Percentiles rank a stretch among this genome's conserved stretches.
Conservation (phyloP, 2,113 vertebrate genomes). For the Notiomystis cincta region DNA sequence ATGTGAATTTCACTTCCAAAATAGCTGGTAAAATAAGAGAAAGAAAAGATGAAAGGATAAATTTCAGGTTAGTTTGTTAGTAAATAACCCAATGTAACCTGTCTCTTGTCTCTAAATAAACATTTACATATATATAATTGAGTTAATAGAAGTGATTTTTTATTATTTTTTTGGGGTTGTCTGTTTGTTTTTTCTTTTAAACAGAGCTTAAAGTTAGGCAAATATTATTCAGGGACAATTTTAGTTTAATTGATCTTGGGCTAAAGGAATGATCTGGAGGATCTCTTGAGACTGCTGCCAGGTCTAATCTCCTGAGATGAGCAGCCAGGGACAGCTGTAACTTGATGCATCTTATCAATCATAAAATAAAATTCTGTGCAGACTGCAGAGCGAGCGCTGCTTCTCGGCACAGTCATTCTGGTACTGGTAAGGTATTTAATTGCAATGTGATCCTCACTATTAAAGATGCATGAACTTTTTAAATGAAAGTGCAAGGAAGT, state of each 20-base stretch:
- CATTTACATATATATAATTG: neutral
- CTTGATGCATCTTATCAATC: neutral
- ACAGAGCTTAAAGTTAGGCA: neutral
- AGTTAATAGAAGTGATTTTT: neutral
- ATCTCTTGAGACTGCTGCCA: neutral
- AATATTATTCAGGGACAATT: neutral
- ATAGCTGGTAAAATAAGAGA: neutral
- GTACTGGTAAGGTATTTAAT: neutral
- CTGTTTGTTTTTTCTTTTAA: neutral
- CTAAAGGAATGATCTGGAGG: neutral
- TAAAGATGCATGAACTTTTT: neutral
- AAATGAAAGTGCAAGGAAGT: neutral
- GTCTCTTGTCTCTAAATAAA: neutral
- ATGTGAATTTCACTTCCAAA: neutral
- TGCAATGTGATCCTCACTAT: neutral
- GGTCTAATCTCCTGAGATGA: neutral
- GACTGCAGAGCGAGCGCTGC: neutral
- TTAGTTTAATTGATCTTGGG: neutral
- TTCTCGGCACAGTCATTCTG: neutral
- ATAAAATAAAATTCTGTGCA: neutral
- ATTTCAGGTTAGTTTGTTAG: neutral
- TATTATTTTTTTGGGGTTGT: neutral
- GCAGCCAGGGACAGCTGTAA: neutral
- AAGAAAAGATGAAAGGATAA: neutral
- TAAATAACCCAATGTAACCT: neutral